A percentile compares a stretch with the other conserved stretches of the same genome.
Conservation (phyloP, 2,888 invertebrate genomes). For the Lobophora halterata region DNA sequence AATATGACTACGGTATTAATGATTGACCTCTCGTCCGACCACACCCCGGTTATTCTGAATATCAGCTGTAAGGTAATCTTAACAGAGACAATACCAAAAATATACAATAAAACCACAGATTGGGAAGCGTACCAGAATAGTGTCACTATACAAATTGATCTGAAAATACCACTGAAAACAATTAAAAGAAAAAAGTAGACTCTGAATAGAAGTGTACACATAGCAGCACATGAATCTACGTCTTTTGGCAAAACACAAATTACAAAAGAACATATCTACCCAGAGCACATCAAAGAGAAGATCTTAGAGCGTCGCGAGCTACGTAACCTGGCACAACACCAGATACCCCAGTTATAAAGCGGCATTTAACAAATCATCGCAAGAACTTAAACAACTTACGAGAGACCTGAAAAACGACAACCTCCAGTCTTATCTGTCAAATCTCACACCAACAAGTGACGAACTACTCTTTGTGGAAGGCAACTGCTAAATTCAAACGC, state of each 20-base stretch:
- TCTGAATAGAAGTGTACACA: neutral
- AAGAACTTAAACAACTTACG: too few relatives aligned
- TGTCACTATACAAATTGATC: neutral
- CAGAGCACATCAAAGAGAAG: neutral
- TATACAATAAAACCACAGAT: neutral
- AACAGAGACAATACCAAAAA: too few relatives aligned
- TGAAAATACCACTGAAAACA: neutral
- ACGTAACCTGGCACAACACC: too few relatives aligned
- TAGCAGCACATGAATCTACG: neutral
- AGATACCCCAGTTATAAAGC: neutral
- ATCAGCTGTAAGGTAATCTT: too few relatives aligned
- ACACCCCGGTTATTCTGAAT: neutral
- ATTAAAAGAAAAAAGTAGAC: neutral
- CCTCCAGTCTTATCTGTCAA: too few relatives aligned
- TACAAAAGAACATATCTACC: neutral
- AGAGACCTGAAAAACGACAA: too few relatives aligned
- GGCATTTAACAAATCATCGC: too few relatives aligned
- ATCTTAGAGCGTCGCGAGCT: too few relatives aligned
- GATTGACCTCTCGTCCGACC: neutral
- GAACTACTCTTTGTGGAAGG: slow-evolving; percentile 3
- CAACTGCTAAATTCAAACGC: neutral
- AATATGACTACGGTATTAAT: too few relatives aligned
- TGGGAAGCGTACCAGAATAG: neutral
- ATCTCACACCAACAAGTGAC: too few relatives aligned
- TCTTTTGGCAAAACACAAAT: neutral